A percentile compares a stretch with the other conserved stretches of the same genome.
Evolutionary conservation across 2,113 vertebrate genomes (phyloP).

Genomic region (Platichthys stellatus): DNA sequence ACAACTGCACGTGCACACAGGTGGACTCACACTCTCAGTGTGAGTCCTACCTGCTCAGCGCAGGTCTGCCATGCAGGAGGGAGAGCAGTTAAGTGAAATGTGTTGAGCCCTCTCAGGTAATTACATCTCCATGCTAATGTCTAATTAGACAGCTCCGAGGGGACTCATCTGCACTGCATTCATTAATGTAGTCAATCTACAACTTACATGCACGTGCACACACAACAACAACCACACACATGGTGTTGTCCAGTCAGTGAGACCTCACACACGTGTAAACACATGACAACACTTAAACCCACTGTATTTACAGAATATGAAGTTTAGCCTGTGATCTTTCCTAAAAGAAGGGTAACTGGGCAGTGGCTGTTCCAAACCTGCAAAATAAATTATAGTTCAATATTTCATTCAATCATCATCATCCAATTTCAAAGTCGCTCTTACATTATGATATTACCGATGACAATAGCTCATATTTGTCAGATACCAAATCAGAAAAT

Average conservation of each 20-base stretch:
- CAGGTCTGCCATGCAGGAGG: conserved; percentile 56
- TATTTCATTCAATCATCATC: neutral
- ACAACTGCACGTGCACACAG: neutral
- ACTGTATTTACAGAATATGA: conserved; percentile 11
- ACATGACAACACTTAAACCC: neutral
- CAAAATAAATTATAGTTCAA: no score
- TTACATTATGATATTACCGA: neutral
- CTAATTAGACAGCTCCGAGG: conserved; percentile 77
- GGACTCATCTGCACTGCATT: conserved; percentile 73
- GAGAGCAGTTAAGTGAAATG: conserved; percentile 72
- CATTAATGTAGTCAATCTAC: conserved; percentile 73
- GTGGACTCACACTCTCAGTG: neutral
- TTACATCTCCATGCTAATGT: conserved; percentile 79
- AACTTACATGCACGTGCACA: conserved; percentile 34
- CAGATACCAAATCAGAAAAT: neutral
- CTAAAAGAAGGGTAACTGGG: conserved; percentile 14
- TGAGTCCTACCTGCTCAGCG: conserved; percentile 39
- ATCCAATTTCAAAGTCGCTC: neutral
- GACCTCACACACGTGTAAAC: neutral
- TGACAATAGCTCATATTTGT: neutral
- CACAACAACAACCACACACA: conserved; percentile 11
- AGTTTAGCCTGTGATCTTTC: neutral
- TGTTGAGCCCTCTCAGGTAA: conserved; percentile 78
- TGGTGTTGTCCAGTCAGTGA: no score
- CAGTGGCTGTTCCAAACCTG: neutral